phyloP scores from a whole-genome alignment of 1,140 invertebrate species.

The Chlorops oryzae region DNA sequence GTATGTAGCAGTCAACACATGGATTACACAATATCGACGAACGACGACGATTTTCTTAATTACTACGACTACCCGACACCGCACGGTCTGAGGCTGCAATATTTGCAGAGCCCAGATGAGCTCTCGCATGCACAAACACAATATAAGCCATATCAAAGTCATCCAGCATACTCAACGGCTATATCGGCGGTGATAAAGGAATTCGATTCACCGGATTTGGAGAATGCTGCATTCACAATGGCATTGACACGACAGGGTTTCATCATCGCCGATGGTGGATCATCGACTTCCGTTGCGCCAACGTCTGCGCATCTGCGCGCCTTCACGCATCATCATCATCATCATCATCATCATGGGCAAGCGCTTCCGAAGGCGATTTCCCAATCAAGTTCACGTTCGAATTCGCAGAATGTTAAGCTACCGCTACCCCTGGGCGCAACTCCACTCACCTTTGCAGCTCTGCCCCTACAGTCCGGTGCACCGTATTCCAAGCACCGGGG shows the following conservation, averaged over 20 bases:
- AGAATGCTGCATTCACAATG: constrained; percentile 39
- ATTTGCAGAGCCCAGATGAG: too few relatives aligned
- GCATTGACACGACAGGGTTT: constrained; percentile 38
- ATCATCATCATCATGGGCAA: not conserved
- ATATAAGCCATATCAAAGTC: not conserved
- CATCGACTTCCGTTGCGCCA: constrained; percentile 5
- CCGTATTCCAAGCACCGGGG: constrained; percentile 33
- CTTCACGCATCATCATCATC: not conserved
- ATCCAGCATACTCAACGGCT: too few relatives aligned
- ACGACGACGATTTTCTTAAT: too few relatives aligned
- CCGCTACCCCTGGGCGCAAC: constrained; percentile 37
- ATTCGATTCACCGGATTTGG: constrained; percentile 30
- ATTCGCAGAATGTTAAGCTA: constrained; percentile 37
- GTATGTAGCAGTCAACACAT: too few relatives aligned
- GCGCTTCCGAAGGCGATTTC: constrained; percentile 10
- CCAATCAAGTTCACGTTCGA: constrained; percentile 15
- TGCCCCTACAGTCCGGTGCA: constrained; percentile 38
- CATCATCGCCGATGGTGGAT: constrained; percentile 19
- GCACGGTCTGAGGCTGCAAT: too few relatives aligned
- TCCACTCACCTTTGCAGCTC: constrained; percentile 33
- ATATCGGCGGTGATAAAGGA: constrained; percentile 3
- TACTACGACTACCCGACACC: too few relatives aligned
- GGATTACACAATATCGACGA: too few relatives aligned
- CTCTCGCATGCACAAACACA: too few relatives aligned
- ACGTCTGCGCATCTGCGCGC: constrained; percentile 6